Evolutionary conservation across 2,113 vertebrate genomes (phyloP).

Genomic region (Cryptomyrus ogoouensis): DNA sequence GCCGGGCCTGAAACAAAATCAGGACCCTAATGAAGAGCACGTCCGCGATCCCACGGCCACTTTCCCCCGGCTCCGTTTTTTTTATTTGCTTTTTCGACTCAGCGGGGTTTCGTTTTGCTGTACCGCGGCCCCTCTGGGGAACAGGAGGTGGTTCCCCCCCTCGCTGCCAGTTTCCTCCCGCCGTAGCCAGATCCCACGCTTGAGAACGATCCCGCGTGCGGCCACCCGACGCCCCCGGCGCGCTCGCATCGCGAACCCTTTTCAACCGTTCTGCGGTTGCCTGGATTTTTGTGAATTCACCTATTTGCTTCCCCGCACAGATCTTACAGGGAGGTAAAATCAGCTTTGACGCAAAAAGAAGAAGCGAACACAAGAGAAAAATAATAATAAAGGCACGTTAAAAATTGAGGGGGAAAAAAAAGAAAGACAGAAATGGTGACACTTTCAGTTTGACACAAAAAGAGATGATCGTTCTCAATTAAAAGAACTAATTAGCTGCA

Average conservation of each 20-base stretch:
- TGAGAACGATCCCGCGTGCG: not conserved
- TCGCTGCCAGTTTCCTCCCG: not conserved
- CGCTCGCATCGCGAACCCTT: not conserved
- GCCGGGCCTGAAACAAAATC: conserved; percentile 18
- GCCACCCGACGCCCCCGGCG: not conserved
- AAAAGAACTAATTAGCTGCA: not conserved
- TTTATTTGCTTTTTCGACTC: conserved; percentile 11
- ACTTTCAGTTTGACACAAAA: not conserved
- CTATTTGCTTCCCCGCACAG: not conserved
- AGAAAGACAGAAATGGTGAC: not conserved
- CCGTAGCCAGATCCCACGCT: not conserved
- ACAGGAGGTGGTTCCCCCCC: not conserved
- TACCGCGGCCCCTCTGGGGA: conserved; percentile 11
- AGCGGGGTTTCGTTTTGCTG: conserved; percentile 16
- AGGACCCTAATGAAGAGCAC: conserved; percentile 18
- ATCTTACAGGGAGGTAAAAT: not conserved
- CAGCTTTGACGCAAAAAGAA: too few species aligned
- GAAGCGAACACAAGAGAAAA: not conserved
- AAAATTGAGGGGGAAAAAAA: not conserved
- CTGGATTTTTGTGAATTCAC: not conserved
- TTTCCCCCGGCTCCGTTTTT: not conserved
- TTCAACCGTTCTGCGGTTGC: not conserved
- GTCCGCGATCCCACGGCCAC: conserved; percentile 20
- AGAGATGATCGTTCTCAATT: not conserved
- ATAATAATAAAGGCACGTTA: not conserved